Conservation (phyloP, 2,888 invertebrate genomes). For the Sinotaia quadrata region DNA sequence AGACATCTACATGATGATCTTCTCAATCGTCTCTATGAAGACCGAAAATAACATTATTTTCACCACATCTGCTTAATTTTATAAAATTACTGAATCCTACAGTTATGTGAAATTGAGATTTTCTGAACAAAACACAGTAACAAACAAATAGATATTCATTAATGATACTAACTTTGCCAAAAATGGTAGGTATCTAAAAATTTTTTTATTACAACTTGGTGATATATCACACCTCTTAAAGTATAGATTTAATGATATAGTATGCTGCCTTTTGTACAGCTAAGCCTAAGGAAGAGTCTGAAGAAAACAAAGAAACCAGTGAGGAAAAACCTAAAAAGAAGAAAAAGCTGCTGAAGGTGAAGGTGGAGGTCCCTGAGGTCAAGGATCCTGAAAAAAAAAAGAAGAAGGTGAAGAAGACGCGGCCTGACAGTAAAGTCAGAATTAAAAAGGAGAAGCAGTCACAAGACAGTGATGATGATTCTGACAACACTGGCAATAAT, state of each 20-base stretch:
- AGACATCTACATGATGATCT: too few species aligned
- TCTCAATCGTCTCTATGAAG: too few species aligned
- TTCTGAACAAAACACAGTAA: too few species aligned
- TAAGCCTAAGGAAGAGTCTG: not conserved
- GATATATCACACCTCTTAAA: too few species aligned
- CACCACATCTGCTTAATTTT: too few species aligned
- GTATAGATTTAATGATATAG: not conserved
- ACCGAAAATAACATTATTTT: too few species aligned
- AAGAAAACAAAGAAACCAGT: conserved; percentile 2
- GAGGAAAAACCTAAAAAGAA: conserved; percentile 16
- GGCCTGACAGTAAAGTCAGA: conserved; percentile 51
- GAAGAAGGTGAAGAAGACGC: conserved; percentile 52
- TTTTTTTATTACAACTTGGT: too few species aligned
- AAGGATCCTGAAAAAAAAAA: conserved; percentile 53
- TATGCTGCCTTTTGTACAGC: not conserved
- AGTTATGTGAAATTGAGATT: too few species aligned
- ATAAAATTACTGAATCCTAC: too few species aligned
- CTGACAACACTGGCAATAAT: conserved; percentile 58
- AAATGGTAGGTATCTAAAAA: too few species aligned
- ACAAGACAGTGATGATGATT: conserved; percentile 44
- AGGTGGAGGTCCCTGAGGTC: conserved; percentile 16
- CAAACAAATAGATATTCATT: too few species aligned
- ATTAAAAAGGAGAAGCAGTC: conserved; percentile 54
- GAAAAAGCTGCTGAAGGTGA: conserved; percentile 16
- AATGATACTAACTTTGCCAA: too few species aligned